Conservation (phyloP, 2,113 vertebrate genomes). For the Steatornis caripensis region DNA sequence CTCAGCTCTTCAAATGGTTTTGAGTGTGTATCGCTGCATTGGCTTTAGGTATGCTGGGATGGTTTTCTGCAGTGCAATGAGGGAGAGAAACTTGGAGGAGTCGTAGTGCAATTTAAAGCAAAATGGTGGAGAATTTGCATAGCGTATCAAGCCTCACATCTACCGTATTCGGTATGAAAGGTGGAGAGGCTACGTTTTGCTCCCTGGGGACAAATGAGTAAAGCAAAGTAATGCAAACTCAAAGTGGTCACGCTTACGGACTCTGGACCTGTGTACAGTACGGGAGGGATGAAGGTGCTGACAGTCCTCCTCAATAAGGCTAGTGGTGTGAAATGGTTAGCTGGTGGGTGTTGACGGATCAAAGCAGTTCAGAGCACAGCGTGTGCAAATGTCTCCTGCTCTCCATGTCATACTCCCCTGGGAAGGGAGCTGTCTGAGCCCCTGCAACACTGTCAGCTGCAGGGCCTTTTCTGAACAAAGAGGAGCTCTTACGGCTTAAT, state of each 20-base stretch:
- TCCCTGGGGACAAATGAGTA: neutral
- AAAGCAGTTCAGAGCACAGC: neutral
- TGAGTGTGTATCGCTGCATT: neutral
- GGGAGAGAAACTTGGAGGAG: neutral
- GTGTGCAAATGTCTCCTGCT: neutral
- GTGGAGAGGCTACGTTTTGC: neutral
- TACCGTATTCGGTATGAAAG: neutral
- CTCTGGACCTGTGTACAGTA: neutral
- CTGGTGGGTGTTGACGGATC: neutral
- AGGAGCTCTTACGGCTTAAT: neutral
- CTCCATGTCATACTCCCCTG: neutral
- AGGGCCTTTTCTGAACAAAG: neutral
- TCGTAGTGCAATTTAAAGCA: neutral
- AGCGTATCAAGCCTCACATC: neutral
- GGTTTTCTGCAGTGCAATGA: neutral
- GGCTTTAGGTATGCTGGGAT: neutral
- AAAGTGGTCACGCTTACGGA: neutral
- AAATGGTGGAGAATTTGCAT: neutral
- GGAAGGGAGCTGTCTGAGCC: neutral
- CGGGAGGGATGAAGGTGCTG: neutral
- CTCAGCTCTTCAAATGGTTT: neutral
- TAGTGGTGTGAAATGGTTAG: neutral
- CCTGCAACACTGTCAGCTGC: neutral
- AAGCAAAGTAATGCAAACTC: neutral
- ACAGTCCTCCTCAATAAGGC: neutral